Percentiles rank a stretch among this genome's conserved stretches.
Evolutionary conservation across 2,113 vertebrate genomes (phyloP).

Genomic region (Stegostoma tigrinum): DNA sequence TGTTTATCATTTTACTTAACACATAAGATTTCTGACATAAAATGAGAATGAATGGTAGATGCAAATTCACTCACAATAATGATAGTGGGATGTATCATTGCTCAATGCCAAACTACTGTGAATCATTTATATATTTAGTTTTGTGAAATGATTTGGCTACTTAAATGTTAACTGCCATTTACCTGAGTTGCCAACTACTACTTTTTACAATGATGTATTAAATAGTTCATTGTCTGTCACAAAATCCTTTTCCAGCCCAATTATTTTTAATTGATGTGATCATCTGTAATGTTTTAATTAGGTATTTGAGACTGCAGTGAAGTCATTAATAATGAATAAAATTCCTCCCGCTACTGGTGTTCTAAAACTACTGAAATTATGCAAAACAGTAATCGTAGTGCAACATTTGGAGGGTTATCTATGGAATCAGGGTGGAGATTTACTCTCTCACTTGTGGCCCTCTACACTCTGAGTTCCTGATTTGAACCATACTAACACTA

Average conservation of each 20-base stretch:
- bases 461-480: background rate
- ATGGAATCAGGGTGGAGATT: background rate
- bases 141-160: background rate
- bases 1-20: background rate
- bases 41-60: background rate
- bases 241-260: background rate
- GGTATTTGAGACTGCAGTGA: background rate
- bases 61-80: background rate
- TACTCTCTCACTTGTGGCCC: background rate
- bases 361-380: conserved; percentile 2
- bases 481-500: background rate
- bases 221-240: background rate
- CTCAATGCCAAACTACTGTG: background rate
- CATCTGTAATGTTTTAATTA: background rate
- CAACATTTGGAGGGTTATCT: background rate
- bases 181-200: background rate
- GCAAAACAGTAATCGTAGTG: background rate
- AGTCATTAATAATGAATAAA: background rate
- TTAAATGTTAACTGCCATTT: background rate
- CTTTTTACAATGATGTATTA: background rate
- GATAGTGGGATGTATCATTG: background rate
- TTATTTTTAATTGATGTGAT: background rate
- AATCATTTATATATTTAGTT: background rate
- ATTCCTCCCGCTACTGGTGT: background rate
- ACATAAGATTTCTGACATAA: background rate